These are phyloP conservation scores for Choloepus hoffmanni DNA, from an alignment of 2,113 vertebrate genomes.

Conservation along the genomic window DNA sequence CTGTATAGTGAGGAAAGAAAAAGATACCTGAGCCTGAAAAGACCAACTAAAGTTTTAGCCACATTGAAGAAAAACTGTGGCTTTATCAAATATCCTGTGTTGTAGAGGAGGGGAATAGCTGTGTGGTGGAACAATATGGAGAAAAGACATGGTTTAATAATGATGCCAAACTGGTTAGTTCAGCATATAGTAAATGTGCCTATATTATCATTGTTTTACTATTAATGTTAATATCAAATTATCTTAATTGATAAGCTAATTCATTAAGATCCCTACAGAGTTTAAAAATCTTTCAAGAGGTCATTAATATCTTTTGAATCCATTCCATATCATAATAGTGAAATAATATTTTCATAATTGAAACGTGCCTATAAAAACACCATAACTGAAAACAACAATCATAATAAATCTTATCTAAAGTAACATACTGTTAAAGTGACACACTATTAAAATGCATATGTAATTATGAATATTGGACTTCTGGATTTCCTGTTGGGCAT, in stretches of 20 bases:
- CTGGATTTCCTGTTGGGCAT: neutral
- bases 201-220: neutral
- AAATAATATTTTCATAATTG: neutral
- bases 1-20: neutral
- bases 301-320: neutral
- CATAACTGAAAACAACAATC: neutral
- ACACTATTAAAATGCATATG: neutral
- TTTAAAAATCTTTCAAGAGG: slow-evolving; percentile 12
- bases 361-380: neutral
- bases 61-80: neutral
- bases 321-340: slow-evolving; percentile 18
- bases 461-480: neutral
- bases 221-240: neutral
- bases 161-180: neutral
- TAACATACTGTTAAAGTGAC: neutral
- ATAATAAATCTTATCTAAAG: neutral
- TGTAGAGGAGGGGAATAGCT: neutral
- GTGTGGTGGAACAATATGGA: neutral
- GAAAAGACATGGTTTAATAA: neutral
- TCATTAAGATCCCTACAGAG: slow-evolving; percentile 1
- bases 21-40: neutral
- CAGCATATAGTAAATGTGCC: neutral
- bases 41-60: neutral
- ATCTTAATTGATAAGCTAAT: neutral
- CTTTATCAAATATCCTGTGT: neutral